phyloP scores from a whole-genome alignment of 1,140 invertebrate genomes.

The Nomia melanderi region DNA sequence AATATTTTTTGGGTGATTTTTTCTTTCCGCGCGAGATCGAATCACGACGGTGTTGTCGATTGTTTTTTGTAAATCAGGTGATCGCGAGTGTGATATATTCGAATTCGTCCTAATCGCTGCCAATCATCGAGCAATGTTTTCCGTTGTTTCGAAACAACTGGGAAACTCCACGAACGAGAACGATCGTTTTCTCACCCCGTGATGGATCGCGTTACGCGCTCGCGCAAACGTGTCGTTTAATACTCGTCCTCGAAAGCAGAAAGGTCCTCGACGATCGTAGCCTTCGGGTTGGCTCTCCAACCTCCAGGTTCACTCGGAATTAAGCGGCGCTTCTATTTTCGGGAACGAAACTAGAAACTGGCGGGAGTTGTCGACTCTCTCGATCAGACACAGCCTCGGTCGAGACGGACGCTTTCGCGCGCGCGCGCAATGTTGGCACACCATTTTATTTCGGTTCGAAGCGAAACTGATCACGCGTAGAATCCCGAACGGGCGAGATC shows the following conservation, averaged over 20 bases:
- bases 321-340: neutral
- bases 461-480: constrained; percentile 15
- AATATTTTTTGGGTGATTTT: constrained; percentile 38
- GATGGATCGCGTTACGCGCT: neutral
- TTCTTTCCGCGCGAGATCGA: constrained; percentile 18
- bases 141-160: neutral
- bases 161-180: neutral
- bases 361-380: no score
- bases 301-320: neutral
- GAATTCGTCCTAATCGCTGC: constrained; percentile 61
- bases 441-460: neutral
- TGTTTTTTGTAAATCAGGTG: neutral
- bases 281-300: neutral
- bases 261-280: neutral
- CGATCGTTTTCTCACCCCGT: neutral
- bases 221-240: neutral
- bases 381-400: no score
- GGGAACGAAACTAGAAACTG: neutral
- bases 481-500: constrained; percentile 33
- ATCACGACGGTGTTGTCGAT: neutral
- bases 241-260: neutral
- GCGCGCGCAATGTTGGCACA: neutral
- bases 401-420: neutral
- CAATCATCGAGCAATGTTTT: constrained; percentile 33
- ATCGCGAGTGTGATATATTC: constrained; percentile 45